phyloP scores from a whole-genome alignment of 2,888 invertebrate genomes.

The Zeuzera pyrina region DNA sequence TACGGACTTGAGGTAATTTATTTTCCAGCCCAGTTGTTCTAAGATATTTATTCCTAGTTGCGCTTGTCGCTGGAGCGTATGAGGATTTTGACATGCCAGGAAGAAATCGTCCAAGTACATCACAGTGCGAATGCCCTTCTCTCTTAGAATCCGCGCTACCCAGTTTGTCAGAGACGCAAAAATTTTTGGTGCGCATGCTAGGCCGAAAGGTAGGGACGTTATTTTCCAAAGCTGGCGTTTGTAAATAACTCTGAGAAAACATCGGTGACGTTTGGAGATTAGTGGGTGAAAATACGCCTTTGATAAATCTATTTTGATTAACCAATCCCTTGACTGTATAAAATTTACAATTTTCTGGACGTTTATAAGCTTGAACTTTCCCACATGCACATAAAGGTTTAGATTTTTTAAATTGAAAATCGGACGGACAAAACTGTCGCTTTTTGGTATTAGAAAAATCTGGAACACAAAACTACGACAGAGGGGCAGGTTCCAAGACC shows the following conservation, averaged over 20 bases:
- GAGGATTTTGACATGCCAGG: slow-evolving; percentile 6
- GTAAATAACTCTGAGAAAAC: slow-evolving; percentile 8
- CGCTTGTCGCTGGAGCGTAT: neutral
- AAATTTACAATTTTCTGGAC: slow-evolving; percentile 2
- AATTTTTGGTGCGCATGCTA: slow-evolving; percentile 5
- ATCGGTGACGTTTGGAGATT: slow-evolving; percentile 2
- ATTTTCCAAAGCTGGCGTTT: slow-evolving; percentile 4
- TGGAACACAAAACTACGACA: slow-evolving; percentile 5
- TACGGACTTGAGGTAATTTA: slow-evolving; percentile 7
- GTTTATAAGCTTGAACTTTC: slow-evolving; percentile 3
- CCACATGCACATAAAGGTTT: slow-evolving; percentile 4
- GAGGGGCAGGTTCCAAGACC: slow-evolving; percentile 3
- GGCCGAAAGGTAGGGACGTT: slow-evolving; percentile 9
- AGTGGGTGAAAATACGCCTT: slow-evolving; percentile 10
- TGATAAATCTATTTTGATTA: slow-evolving; percentile 10
- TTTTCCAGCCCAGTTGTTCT: slow-evolving; percentile 5
- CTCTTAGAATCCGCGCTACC: slow-evolving; percentile 13
- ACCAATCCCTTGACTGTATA: slow-evolving; percentile 1
- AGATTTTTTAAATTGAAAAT: slow-evolving; percentile 8
- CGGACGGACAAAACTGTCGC: slow-evolving; percentile 1
- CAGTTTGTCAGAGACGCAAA: slow-evolving; percentile 16
- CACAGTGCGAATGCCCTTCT: slow-evolving; percentile 12
- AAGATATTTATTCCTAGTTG: neutral
- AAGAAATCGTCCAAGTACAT: slow-evolving; percentile 19
- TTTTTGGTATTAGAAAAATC: slow-evolving; percentile 6